Evolutionary conservation across 2,113 vertebrate species (phyloP).

Genomic region (Ceyx melanurus): DNA sequence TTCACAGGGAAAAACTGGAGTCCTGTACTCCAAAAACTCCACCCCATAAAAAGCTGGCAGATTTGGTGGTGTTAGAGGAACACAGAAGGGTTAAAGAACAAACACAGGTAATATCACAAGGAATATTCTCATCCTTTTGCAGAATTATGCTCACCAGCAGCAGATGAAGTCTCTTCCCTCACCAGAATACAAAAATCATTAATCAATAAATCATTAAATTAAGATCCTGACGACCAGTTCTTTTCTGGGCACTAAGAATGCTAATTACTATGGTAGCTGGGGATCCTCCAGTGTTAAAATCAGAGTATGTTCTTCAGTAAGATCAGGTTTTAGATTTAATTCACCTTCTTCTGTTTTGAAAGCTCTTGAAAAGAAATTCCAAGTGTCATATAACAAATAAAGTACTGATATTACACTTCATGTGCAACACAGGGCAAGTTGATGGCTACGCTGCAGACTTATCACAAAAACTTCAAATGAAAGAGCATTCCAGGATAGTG

Average conservation of each 20-base stretch:
- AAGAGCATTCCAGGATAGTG: neutral
- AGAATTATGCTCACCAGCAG: slow-evolving; percentile 9
- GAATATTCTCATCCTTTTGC: slow-evolving; percentile 1
- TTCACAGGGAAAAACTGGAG: neutral
- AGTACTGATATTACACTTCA: slow-evolving; percentile 40
- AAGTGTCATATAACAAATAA: slow-evolving; percentile 30
- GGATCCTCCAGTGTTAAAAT: neutral
- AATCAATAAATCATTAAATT: slow-evolving; percentile 58
- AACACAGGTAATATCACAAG: neutral
- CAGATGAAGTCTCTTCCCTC: neutral
- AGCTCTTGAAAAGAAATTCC: slow-evolving; percentile 19
- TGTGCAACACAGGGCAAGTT: neutral
- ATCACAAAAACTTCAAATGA: neutral
- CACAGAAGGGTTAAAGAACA: neutral
- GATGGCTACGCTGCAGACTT: neutral
- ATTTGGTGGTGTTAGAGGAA: neutral
- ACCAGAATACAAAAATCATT: slow-evolving; percentile 31
- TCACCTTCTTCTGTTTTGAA: slow-evolving; percentile 39
- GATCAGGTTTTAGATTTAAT: neutral
- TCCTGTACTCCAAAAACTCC: neutral
- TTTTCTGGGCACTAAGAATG: slow-evolving; percentile 11
- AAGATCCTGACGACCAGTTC: neutral
- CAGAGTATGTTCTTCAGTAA: neutral
- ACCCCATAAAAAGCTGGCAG: neutral
- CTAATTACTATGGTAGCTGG: neutral